Evolutionary conservation across 2,797 vertebrate genomes (phyloP), one percentile per base, ranked within the genome.

Genomic region (Jordanella pulchra): DNA sequence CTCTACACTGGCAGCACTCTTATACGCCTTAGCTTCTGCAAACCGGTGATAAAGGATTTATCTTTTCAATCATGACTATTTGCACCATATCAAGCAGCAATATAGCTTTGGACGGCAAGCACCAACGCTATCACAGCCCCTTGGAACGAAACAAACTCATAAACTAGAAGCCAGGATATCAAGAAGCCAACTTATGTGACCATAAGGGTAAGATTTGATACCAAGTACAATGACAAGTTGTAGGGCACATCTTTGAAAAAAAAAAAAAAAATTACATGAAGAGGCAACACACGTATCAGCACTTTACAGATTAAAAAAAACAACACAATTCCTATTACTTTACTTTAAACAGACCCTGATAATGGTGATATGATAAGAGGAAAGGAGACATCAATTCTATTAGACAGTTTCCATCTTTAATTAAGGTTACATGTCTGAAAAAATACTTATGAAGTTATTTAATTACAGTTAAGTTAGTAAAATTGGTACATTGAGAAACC

Each of bases 1-100:
- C 65, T 85, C 74, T 70, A 75, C 51, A 65, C 70, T 79, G 69
- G 65, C 75, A 67, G 81, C 82, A 87, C 71, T 75, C 83, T 85
- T 79, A 77, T 76, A 51, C 56, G 53, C 60, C 80, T 84, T 60
- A 69, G 75, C 44, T 18, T 65, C 17, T 27, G 67, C 48, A 54
- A 42, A 76, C 23, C 12, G n/a, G 39, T 1, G 21, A 76, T 9
- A 39, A 77, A 71, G 47, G 2, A 72, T 23, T 69, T 47, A 39
- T 56, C 23, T 30, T 56, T 60, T 72, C 7, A 4, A 54, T 53
- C 64, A 32, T 30, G 25, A 13, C 39, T 7, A 44, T 68, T 42
- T 25, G 15, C n/a, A 55, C 51, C 15, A 6, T 39, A 21, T 45
- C 25, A 65, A 66, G 68, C 17, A 32, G 27, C 18, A 72, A 1